Percentiles rank a stretch among this genome's conserved stretches.
Conservation (phyloP, 2,113 vertebrate genomes). For the Pristiophorus japonicus region DNA sequence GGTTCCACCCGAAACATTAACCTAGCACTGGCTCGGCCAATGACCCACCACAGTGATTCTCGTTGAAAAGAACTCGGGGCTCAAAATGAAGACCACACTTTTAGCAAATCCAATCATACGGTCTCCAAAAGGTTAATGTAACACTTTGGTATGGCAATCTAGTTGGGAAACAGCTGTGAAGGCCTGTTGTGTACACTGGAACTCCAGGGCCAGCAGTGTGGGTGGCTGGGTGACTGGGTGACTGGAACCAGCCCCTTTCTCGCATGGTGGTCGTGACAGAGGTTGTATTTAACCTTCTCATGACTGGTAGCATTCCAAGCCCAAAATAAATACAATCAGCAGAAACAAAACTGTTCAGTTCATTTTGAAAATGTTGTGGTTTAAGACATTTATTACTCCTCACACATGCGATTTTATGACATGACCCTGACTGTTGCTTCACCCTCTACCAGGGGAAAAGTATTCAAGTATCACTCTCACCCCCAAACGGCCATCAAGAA, state of each 20-base stretch:
- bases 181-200: constrained; percentile 31
- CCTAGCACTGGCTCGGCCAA: not conserved
- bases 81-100: constrained; percentile 1
- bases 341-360: not conserved
- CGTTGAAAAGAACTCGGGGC: not conserved
- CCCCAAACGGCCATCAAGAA: not conserved
- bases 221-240: constrained; percentile 29
- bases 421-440: not conserved
- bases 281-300: not conserved
- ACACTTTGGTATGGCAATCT: constrained; percentile 31
- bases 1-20: too few relatives aligned
- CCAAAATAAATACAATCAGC: not conserved
- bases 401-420: not conserved
- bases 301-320: not conserved
- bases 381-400: not conserved
- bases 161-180: constrained; percentile 26
- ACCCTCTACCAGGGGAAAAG: not conserved
- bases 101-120: not conserved
- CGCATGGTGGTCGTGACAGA: constrained; percentile 30
- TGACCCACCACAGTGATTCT: not conserved
- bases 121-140: constrained; percentile 20
- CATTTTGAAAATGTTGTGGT: not conserved
- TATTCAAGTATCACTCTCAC: not conserved
- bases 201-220: constrained; percentile 36
- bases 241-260: not conserved